Conservation (phyloP, 2,888 invertebrate species). For the Acanthoscelides obtectus region DNA sequence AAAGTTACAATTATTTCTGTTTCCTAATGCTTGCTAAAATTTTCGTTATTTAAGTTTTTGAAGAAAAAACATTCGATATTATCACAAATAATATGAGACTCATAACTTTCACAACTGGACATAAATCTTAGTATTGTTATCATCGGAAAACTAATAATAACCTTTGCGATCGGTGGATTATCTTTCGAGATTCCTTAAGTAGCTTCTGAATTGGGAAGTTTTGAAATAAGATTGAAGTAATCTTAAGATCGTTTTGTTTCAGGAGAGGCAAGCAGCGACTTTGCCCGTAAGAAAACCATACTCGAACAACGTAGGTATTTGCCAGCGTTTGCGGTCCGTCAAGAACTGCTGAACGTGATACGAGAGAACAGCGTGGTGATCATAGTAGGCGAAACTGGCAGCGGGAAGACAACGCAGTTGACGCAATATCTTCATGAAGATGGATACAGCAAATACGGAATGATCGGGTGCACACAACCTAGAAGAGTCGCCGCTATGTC, state of each 20-base stretch:
- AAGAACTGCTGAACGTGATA: constrained; percentile 86
- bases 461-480: constrained; percentile 96
- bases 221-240: too few relatives aligned
- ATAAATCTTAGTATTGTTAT: too few relatives aligned
- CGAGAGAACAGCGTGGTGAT: constrained; percentile 92
- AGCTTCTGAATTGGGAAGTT: too few relatives aligned
- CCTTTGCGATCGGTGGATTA: too few relatives aligned
- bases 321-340: constrained; percentile 93
- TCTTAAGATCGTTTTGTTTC: constrained; percentile 3
- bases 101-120: too few relatives aligned
- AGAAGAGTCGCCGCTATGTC: constrained; percentile 98
- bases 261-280: constrained; percentile 67
- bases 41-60: too few relatives aligned
- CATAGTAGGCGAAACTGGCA: constrained; percentile 93
- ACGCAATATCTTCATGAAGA: constrained; percentile 98
- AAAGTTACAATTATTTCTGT: too few relatives aligned
- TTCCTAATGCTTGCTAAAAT: too few relatives aligned
- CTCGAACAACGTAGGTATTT: constrained; percentile 84
- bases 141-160: too few relatives aligned
- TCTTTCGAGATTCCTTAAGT: too few relatives aligned
- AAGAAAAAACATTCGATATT: too few relatives aligned
- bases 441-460: constrained; percentile 83
- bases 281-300: constrained; percentile 80
- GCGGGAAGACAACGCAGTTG: constrained; percentile 96
- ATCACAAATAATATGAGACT: too few relatives aligned